phyloP scores from a whole-genome alignment of 2,113 vertebrate genomes.

The Macrotis lagotis region DNA sequence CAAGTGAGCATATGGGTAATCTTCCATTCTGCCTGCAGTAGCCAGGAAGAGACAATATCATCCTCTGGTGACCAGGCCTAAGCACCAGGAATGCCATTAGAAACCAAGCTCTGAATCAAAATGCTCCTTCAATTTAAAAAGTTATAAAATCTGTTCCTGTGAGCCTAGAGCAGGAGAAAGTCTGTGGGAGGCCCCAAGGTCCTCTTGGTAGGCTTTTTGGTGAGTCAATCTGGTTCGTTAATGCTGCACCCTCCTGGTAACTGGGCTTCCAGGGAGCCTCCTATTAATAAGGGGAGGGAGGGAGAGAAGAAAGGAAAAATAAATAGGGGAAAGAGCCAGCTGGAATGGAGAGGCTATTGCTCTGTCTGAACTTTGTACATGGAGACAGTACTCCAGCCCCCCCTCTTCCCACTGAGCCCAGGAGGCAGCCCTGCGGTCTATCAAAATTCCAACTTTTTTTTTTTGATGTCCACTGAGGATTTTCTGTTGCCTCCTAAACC shows the following conservation, averaged over 20 bases:
- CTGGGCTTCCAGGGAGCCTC: conserved; percentile 37
- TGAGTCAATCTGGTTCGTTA: conserved; percentile 26
- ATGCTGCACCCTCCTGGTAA: conserved; percentile 29
- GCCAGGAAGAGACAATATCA: neutral
- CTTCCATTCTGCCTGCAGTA: neutral
- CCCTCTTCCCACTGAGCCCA: neutral
- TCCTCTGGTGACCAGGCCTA: neutral
- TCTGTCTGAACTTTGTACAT: conserved; percentile 70
- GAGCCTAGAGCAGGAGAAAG: neutral
- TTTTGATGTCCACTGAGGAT: neutral
- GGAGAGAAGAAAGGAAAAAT: conserved; percentile 51
- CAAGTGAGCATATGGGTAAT: neutral
- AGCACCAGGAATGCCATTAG: neutral
- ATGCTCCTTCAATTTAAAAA: neutral
- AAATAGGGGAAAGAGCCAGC: conserved; percentile 66
- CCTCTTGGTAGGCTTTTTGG: neutral
- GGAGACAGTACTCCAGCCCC: conserved; percentile 37
- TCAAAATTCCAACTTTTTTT: conserved; percentile 2
- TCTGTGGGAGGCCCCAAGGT: conserved; percentile 23
- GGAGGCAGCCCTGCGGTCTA: neutral
- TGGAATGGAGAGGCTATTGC: conserved; percentile 10
- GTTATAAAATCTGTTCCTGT: neutral
- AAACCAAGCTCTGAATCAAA: neutral
- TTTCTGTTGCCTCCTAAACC: neutral
- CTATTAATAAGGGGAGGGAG: conserved; percentile 32